Evolutionary conservation across 1,140 invertebrate genomes (phyloP).

Genomic region (Bombus waltoni): DNA sequence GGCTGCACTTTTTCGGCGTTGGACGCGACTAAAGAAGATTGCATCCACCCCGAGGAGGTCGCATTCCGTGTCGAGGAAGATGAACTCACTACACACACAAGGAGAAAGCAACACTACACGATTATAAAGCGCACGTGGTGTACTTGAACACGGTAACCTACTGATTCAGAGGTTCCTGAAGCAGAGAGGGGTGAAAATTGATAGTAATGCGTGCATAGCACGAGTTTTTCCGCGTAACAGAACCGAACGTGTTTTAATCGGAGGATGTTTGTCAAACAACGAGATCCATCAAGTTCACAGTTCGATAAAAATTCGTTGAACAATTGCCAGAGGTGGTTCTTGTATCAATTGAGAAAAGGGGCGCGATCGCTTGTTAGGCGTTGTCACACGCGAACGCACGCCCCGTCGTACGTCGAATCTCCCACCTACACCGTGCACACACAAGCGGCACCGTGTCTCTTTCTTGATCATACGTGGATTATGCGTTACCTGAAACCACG

Average conservation of each 20-base stretch:
- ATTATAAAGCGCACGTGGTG: constrained; percentile 30
- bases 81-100: constrained; percentile 55
- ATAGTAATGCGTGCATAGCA: constrained; percentile 46
- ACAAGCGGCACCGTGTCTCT: constrained; percentile 45
- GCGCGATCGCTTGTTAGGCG: constrained; percentile 65
- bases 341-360: constrained; percentile 38
- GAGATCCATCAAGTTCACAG: constrained; percentile 44
- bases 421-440: constrained; percentile 55
- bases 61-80: constrained; percentile 61
- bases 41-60: constrained; percentile 57
- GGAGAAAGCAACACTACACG: constrained; percentile 46
- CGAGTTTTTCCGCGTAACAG: constrained; percentile 29
- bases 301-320: constrained; percentile 12
- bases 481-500: constrained; percentile 28
- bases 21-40: constrained; percentile 54
- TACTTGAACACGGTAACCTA: constrained; percentile 52
- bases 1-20: constrained; percentile 52
- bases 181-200: constrained; percentile 43
- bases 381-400: constrained; percentile 69
- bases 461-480: constrained; percentile 35
- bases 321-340: background rate
- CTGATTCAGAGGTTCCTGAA: constrained; percentile 47
- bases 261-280: constrained; percentile 22
- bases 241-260: constrained; percentile 5
- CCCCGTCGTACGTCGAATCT: constrained; percentile 59